A percentile compares a stretch with the other conserved stretches of the same genome.
Evolutionary conservation across 1,140 invertebrate genomes (phyloP).

Genomic region (Coptotermes formosanus): DNA sequence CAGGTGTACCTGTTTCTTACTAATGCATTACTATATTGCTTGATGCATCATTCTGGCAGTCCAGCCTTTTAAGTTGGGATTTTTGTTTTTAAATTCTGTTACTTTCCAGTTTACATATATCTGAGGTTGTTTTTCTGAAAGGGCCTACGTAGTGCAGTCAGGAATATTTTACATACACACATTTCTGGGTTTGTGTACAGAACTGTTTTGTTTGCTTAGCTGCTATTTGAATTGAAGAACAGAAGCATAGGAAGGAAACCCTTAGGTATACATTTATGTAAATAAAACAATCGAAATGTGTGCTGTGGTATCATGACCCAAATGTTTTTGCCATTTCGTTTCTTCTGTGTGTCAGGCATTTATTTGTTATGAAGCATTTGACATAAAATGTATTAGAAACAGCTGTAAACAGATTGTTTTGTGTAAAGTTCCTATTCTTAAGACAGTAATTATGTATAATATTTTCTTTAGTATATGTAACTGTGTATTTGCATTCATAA

Average conservation of each 20-base stretch:
- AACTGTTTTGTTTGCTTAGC: too few species aligned
- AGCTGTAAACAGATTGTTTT: neutral
- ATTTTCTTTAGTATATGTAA: neutral
- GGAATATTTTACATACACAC: too few species aligned
- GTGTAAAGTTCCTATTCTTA: neutral
- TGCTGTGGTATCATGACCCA: neutral
- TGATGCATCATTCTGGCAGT: neutral
- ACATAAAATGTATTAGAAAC: neutral
- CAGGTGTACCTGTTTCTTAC: neutral
- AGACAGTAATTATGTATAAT: neutral
- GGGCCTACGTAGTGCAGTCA: too few species aligned
- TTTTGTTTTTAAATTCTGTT: neutral
- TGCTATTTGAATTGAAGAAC: too few species aligned
- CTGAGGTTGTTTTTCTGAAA: neutral
- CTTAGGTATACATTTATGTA: neutral
- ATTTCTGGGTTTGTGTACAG: too few species aligned
- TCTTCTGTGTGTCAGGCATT: neutral
- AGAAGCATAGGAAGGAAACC: too few species aligned
- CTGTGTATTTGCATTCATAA: neutral
- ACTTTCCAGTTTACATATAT: neutral
- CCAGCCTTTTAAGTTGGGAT: neutral
- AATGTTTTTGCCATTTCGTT: too few species aligned
- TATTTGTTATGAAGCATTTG: neutral
- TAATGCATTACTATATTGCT: neutral
- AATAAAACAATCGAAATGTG: neutral